phyloP scores from a whole-genome alignment of 2,797 vertebrate genomes.

The Oreortyx pictus region DNA sequence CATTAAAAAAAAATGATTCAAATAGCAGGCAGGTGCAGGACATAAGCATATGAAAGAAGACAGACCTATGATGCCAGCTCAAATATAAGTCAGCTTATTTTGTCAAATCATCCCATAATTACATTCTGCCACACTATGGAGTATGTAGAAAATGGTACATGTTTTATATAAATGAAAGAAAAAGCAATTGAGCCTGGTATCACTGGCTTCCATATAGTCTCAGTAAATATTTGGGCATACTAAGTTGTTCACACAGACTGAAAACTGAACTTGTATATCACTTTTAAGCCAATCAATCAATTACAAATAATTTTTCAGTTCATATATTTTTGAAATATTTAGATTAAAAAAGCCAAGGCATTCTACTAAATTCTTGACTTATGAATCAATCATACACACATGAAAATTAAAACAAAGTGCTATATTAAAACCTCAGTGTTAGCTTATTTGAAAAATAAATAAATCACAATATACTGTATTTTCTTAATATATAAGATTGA shows the following conservation, averaged over 20 bases:
- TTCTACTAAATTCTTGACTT: neutral
- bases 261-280: neutral
- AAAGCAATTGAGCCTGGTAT: slow-evolving; percentile 29
- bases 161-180: neutral
- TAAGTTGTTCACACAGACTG: neutral
- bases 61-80: neutral
- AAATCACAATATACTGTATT: neutral
- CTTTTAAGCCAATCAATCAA: slow-evolving; percentile 5
- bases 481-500: neutral
- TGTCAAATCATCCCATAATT: neutral
- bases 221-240: neutral
- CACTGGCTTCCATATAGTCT: slow-evolving; percentile 2
- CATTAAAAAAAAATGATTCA: slow-evolving; percentile 42
- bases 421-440: neutral
- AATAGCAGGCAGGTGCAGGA: neutral
- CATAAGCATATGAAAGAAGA: neutral
- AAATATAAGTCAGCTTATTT: slow-evolving; percentile 16
- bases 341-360: neutral
- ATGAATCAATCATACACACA: neutral
- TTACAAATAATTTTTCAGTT: neutral
- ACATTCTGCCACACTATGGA: neutral
- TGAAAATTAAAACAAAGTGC: neutral
- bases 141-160: neutral
- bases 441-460: neutral
- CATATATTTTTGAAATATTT: slow-evolving; percentile 12